Evolutionary conservation across 2,888 invertebrate genomes (phyloP).

Genomic region (Saturnia pavonia): DNA sequence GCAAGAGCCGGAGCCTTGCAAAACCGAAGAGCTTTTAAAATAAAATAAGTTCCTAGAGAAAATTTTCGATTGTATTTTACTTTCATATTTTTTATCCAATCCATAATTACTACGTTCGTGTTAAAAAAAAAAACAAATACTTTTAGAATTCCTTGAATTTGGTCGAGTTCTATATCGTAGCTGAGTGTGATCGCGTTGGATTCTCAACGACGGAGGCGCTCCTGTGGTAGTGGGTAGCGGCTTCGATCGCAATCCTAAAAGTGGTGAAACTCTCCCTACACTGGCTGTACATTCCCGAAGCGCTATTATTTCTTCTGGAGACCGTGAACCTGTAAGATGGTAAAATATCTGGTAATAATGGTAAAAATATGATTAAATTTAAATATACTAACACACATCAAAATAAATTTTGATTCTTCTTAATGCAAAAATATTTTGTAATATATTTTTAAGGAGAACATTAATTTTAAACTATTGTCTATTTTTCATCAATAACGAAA

Average conservation of each 20-base stretch:
- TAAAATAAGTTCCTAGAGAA: not conserved
- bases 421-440: no score
- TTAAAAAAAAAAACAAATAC: constrained; percentile 36
- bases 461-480: no score
- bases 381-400: no score
- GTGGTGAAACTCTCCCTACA: constrained; percentile 84
- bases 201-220: constrained; percentile 83
- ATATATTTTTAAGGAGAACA: no score
- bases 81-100: not conserved
- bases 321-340: constrained; percentile 55
- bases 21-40: no score
- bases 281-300: constrained; percentile 92
- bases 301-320: constrained; percentile 90
- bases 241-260: constrained; percentile 81
- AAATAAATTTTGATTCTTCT: no score
- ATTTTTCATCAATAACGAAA: no score
- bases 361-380: no score
- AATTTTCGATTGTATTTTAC: not conserved
- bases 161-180: constrained; percentile 76
- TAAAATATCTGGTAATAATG: no score
- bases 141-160: constrained; percentile 78
- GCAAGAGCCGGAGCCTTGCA: no score
- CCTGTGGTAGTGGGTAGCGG: constrained; percentile 88
- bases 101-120: not conserved
- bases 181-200: constrained; percentile 81